phyloP scores from a whole-genome alignment of 2,797 vertebrate species.

The Danio jaintianensis region DNA sequence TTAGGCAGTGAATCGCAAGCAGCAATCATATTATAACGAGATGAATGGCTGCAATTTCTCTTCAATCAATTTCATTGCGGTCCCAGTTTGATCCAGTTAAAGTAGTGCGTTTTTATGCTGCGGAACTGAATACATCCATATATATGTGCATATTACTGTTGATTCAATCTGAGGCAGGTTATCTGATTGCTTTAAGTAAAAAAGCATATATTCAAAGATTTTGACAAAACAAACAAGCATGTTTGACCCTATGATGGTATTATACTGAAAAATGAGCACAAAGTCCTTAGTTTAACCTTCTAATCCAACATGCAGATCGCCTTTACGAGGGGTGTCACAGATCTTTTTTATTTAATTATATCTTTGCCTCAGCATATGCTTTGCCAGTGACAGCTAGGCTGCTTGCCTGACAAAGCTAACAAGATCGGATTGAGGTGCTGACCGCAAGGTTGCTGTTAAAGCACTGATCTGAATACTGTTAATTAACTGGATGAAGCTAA shows the following conservation, averaged over 20 bases:
- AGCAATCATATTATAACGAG: constrained; percentile 50
- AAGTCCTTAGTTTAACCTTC: constrained; percentile 10
- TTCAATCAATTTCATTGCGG: constrained; percentile 45
- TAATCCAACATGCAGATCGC: constrained; percentile 2
- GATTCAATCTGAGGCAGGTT: constrained; percentile 24
- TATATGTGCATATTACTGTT: not conserved
- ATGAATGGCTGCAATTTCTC: constrained; percentile 48
- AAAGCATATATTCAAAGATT: not conserved
- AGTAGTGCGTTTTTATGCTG: constrained; percentile 4
- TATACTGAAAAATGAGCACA: not conserved
- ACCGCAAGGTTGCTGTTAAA: constrained; percentile 14
- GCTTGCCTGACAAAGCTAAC: constrained; percentile 30
- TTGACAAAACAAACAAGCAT: not conserved
- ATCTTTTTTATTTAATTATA: constrained; percentile 45
- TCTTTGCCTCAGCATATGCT: constrained; percentile 26
- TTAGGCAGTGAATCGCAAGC: not conserved
- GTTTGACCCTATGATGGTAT: not conserved
- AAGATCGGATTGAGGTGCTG: constrained; percentile 32
- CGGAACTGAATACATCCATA: constrained; percentile 35
- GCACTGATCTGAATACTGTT: constrained; percentile 9
- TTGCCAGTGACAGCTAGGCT: not conserved
- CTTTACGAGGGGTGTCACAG: constrained; percentile 18
- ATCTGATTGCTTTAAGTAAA: not conserved
- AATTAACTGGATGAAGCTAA: constrained; percentile 8
- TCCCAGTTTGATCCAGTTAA: constrained; percentile 36